A percentile compares a stretch with the other conserved stretches of the same genome.
These are phyloP conservation scores for Tragopan temminckii DNA, from an alignment of 2,797 vertebrate genomes.

Conservation along the genomic window DNA sequence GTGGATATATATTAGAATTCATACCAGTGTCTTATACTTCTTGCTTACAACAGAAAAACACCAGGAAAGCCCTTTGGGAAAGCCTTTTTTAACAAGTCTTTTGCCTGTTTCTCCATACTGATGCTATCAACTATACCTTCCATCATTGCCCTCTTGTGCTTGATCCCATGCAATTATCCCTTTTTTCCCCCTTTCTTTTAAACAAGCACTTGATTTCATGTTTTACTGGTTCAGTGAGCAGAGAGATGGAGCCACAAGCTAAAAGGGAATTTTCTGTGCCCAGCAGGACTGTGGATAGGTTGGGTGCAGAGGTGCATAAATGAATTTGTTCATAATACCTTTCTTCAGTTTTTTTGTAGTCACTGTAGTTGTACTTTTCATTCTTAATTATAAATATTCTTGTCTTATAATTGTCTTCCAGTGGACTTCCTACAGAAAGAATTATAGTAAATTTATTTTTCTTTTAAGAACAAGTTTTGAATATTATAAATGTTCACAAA, in stretches of 20 bases:
- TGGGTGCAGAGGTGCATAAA: not conserved
- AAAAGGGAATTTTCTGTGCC: not conserved
- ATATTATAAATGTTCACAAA: not conserved
- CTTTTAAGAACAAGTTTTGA: not conserved
- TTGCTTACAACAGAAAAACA: not conserved
- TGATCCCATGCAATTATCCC: not conserved
- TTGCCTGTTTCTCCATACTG: not conserved
- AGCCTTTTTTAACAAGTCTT: not conserved
- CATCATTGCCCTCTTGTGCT: not conserved
- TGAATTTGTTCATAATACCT: not conserved
- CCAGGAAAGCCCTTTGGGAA: not conserved
- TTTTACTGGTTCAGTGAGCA: not conserved
- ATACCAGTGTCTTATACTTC: not conserved
- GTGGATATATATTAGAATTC: not conserved
- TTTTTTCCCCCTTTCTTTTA: not conserved
- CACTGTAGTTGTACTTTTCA: not conserved
- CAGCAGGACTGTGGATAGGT: not conserved
- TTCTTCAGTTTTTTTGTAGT: not conserved
- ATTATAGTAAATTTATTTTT: not conserved
- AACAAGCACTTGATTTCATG: not conserved
- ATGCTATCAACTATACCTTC: not conserved
- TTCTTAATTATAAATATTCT: not conserved
- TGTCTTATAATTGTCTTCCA: not conserved
- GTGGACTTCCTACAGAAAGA: not conserved
- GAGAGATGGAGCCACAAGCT: not conserved